Base-by-base conservation (phyloP, 2,797 vertebrate genomes). In the Vipera ursinii region DNA sequence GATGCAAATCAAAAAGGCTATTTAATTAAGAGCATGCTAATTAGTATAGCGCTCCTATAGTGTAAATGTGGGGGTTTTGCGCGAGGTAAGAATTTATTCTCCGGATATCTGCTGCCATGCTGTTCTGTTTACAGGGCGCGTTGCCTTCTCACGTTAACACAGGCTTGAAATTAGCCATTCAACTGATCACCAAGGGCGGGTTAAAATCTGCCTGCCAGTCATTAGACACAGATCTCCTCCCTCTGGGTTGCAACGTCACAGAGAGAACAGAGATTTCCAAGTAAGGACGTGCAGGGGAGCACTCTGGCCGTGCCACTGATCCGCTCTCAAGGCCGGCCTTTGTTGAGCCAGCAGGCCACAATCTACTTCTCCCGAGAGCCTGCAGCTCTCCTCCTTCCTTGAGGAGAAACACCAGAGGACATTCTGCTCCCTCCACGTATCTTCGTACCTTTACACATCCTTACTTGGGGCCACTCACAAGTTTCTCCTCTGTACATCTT, bases 1-100 rank as follows among this genome's bases (percentile, higher is more conserved):
- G 97, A 97, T 92, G 95, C 94, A 94, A 96, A 96, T 96, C 96
- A 97, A 96, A 95, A 93, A 95, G 95, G 93, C 95, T 90, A 94
- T 94, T 97, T 97, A 96, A 98, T 97, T 96, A 97, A 96, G 93
- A 96, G 92, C 87, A 94, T 13, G 85, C 94, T 97, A 95, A 97
- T 95, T 91, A 93, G 94, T 92, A 93, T 92, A 93, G 94, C 85
- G 56, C 26, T 92, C 65, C 94, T 94, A 56, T 4, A 85, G 91
- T 93, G 95, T 93, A 93, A 96, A 95, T 2, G 96, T 92, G 65
- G 24, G 63, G 0, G 6, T 32, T 69, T 32, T 69, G 65, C n/a
- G 15, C 44, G 95, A 95, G 95, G 94, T 87, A 90, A 95, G 96
- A 94, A 94, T 96, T 95, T 32, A 0, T 82, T 94, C 96, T 95